Evolutionary conservation across 2,113 vertebrate genomes (phyloP).

Genomic region (Eubucco bourcierii): DNA sequence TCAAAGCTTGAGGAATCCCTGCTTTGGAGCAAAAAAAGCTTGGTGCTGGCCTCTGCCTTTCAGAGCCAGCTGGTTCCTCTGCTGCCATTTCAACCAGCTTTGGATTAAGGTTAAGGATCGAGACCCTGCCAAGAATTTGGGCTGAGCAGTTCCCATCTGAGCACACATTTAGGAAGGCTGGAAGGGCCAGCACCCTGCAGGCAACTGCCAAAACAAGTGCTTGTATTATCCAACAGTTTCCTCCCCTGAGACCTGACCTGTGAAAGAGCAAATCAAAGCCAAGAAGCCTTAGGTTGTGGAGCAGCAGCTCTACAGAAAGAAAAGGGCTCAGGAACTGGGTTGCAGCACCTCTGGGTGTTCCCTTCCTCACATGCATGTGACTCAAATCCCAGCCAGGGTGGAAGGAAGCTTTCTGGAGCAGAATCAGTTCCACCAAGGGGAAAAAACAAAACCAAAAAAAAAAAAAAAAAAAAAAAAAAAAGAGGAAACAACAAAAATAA

Average conservation of each 20-base stretch:
- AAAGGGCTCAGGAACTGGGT: not conserved
- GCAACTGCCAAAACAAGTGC: slow-evolving; percentile 35
- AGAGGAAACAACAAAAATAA: not conserved
- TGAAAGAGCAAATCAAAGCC: not conserved
- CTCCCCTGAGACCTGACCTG: not conserved
- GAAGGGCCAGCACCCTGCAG: not conserved
- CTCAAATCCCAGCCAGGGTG: not conserved
- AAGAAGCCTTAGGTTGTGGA: slow-evolving; percentile 5
- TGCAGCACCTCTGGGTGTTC: not conserved
- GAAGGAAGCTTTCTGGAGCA: not conserved
- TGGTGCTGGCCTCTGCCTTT: not conserved
- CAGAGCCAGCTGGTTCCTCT: not conserved
- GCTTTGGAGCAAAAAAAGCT: not conserved
- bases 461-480: too few relatives aligned
- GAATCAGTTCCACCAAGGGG: not conserved
- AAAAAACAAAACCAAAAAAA: not conserved
- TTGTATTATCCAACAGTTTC: slow-evolving; percentile 29
- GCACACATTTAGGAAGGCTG: not conserved
- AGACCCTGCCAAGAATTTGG: not conserved
- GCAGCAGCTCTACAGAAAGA: not conserved
- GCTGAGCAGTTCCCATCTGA: not conserved
- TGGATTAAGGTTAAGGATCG: not conserved
- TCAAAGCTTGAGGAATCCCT: not conserved
- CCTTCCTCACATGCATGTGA: not conserved
- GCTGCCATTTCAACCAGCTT: not conserved